Evolutionary conservation across 2,797 vertebrate species (phyloP).

Genomic region (Philypnodon macrostomus): DNA sequence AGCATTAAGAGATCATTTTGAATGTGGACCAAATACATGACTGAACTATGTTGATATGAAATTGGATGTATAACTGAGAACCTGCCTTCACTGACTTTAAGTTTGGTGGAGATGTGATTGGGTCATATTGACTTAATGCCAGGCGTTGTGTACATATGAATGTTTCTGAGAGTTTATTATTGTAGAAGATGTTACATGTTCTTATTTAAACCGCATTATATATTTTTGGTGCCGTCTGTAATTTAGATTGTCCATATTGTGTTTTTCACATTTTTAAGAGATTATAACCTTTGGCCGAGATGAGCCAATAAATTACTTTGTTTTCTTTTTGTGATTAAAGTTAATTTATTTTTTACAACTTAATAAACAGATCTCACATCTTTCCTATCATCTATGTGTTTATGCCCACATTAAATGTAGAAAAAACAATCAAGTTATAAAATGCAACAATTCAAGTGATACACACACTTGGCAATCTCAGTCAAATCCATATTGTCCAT

Average conservation of each 20-base stretch:
- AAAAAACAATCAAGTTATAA: too few species aligned
- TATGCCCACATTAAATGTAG: too few species aligned
- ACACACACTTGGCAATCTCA: too few species aligned
- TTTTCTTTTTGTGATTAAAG: too few species aligned
- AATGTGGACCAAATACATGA: slow-evolving; percentile 60
- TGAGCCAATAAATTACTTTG: slow-evolving; percentile 77
- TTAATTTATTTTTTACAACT: too few species aligned
- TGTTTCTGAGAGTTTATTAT: slow-evolving; percentile 42
- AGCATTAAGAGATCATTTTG: slow-evolving; percentile 21
- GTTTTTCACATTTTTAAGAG: slow-evolving; percentile 59
- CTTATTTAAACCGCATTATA: slow-evolving; percentile 73
- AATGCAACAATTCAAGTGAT: too few species aligned
- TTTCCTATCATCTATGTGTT: too few species aligned
- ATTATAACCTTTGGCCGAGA: slow-evolving; percentile 53
- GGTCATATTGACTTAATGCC: slow-evolving; percentile 80
- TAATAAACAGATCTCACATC: too few species aligned
- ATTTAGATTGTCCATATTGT: slow-evolving; percentile 74
- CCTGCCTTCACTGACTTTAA: slow-evolving; percentile 38
- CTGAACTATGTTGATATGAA: slow-evolving; percentile 37
- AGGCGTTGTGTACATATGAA: slow-evolving; percentile 43
- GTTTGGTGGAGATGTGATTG: slow-evolving; percentile 52
- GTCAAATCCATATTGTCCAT: too few species aligned
- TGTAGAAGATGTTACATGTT: slow-evolving; percentile 40
- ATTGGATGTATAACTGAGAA: too few species aligned
- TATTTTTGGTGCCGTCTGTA: slow-evolving; percentile 69